These are phyloP conservation scores for Plemyria rubiginata DNA, from an alignment of 2,888 invertebrate genomes.

Conservation along the genomic window DNA sequence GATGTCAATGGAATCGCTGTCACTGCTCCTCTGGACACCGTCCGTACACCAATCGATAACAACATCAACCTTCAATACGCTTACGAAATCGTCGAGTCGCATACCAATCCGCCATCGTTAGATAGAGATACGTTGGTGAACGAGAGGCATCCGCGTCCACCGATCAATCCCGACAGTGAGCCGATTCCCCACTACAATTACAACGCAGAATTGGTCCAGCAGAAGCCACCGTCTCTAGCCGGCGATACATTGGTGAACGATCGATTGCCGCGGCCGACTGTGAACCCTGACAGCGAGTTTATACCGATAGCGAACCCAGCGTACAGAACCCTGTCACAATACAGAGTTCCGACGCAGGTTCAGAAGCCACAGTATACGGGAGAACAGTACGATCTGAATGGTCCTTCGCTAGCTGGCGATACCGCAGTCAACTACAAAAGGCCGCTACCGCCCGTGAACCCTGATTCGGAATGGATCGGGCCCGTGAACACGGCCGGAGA, in stretches of 20 bases:
- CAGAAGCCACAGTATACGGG: conserved; percentile 68
- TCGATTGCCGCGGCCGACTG: conserved; percentile 86
- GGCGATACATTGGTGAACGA: conserved; percentile 90
- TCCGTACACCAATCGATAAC: conserved; percentile 78
- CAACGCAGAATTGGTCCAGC: conserved; percentile 64
- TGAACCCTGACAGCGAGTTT: conserved; percentile 89
- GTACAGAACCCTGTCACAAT: conserved; percentile 67
- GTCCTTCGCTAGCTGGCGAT: conserved; percentile 75
- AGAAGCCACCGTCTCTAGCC: conserved; percentile 79
- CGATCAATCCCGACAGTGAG: conserved; percentile 89
- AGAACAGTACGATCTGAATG: conserved; percentile 75
- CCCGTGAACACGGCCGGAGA: conserved; percentile 77
- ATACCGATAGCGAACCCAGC: conserved; percentile 78
- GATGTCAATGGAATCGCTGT: conserved; percentile 78
- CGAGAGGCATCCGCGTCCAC: conserved; percentile 87
- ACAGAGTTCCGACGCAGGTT: conserved; percentile 62
- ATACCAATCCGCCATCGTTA: conserved; percentile 78
- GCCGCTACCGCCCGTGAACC: conserved; percentile 83
- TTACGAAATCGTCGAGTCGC: conserved; percentile 73
- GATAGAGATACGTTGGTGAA: conserved; percentile 89
- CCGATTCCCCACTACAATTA: conserved; percentile 62
- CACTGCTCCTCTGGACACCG: conserved; percentile 75
- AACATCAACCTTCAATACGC: conserved; percentile 84
- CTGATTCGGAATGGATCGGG: conserved; percentile 85
- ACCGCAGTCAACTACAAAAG: conserved; percentile 85